A percentile compares a stretch with the other conserved stretches of the same genome.
phyloP scores from a whole-genome alignment of 2,888 invertebrate species.

The Hemithea aestivaria region DNA sequence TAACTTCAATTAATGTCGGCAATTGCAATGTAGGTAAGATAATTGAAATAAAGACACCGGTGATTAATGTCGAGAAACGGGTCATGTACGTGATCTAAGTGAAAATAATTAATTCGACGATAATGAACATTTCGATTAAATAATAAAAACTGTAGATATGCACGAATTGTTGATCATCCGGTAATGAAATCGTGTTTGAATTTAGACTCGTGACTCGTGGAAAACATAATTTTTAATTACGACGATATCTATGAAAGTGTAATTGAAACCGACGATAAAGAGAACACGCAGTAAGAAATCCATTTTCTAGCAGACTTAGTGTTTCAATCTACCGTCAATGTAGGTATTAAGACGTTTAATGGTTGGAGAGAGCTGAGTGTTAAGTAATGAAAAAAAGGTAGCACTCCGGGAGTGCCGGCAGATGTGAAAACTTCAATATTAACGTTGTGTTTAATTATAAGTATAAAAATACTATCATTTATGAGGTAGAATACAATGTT shows the following conservation, averaged over 20 bases:
- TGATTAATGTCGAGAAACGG: conserved; percentile 36
- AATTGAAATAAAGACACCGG: conserved; percentile 25
- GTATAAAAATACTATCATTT: too few relatives aligned
- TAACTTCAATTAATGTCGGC: conserved; percentile 26
- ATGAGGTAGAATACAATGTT: too few relatives aligned
- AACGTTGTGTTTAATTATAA: too few relatives aligned
- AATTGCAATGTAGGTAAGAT: conserved; percentile 18
- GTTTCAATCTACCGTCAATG: conserved; percentile 23
- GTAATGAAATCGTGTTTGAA: conserved; percentile 32
- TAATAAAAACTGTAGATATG: conserved; percentile 30
- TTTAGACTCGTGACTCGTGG: conserved; percentile 14
- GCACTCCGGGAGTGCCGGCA: too few relatives aligned
- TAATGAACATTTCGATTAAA: conserved; percentile 25
- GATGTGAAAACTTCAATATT: too few relatives aligned
- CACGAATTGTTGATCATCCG: conserved; percentile 28
- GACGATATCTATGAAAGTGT: conserved; percentile 12
- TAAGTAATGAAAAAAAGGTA: conserved; percentile 49
- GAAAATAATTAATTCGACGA: conserved; percentile 38
- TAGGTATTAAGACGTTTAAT: conserved; percentile 25
- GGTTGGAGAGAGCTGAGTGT: conserved; percentile 44
- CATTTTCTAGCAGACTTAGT: conserved; percentile 19
- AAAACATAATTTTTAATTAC: conserved; percentile 20
- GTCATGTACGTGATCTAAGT: conserved; percentile 33
- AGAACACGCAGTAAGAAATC: conserved; percentile 18
- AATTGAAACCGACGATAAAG: conserved; percentile 21